A percentile compares a stretch with the other conserved stretches of the same genome.
Evolutionary conservation across 2,888 invertebrate genomes (phyloP).

Genomic region (Sclerodermus sp.): DNA sequence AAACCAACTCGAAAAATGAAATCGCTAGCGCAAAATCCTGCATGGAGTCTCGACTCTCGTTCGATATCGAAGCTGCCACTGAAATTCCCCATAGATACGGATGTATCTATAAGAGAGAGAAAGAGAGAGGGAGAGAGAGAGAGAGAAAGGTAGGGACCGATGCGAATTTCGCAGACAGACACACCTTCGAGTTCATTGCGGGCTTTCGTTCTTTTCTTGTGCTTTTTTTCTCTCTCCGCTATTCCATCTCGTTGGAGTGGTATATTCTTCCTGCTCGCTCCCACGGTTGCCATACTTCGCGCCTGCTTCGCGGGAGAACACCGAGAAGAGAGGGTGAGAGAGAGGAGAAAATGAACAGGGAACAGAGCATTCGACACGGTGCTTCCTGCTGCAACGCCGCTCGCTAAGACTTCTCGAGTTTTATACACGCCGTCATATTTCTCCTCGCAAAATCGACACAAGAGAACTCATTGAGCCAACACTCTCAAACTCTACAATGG

Average conservation of each 20-base stretch:
- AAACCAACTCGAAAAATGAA: no score
- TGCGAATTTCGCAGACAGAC: no score
- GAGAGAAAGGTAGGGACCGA: no score
- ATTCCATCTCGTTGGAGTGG: background rate
- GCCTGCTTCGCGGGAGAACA: background rate
- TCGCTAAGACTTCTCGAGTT: background rate
- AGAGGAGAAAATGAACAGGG: conserved; percentile 29
- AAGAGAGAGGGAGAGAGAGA: background rate
- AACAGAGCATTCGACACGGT: conserved; percentile 28
- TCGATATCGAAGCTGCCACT: no score
- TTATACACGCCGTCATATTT: background rate
- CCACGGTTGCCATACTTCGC: conserved; percentile 4
- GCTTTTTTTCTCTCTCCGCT: background rate
- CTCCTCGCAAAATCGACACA: no score
- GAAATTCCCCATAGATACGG: no score
- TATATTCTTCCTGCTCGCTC: conserved; percentile 6
- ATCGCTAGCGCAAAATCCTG: no score
- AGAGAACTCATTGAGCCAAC: no score
- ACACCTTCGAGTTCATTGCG: conserved; percentile 3
- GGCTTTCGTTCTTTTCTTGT: background rate
- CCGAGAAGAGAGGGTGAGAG: background rate
- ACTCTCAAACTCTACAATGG: no score
- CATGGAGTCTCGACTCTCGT: no score
- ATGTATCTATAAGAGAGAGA: background rate
- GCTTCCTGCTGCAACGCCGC: conserved; percentile 32